Conservation (phyloP, 92 coral and sea anemone genomes). For the Siderastrea siderea region DNA sequence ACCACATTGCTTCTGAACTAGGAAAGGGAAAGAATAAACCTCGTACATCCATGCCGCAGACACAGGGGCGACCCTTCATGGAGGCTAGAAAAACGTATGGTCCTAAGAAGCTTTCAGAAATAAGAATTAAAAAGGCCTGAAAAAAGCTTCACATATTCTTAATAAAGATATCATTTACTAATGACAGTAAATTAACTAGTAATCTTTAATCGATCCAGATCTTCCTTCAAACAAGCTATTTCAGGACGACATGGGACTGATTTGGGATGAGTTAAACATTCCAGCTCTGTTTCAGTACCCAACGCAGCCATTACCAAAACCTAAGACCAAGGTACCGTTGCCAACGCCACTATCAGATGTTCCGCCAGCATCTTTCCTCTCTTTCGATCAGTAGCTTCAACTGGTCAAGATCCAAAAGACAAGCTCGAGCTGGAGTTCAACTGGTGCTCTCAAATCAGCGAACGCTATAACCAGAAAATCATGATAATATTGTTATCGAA, state of each 20-base stretch:
- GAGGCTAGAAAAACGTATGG: too few relatives aligned
- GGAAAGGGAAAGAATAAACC: too few relatives aligned
- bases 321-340: background rate
- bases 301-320: background rate
- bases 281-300: background rate
- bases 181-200: slow-evolving; percentile 13
- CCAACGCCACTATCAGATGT: background rate
- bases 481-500: slow-evolving; percentile 5
- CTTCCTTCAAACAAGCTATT: background rate
- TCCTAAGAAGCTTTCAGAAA: too few relatives aligned
- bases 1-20: too few relatives aligned
- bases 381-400: background rate
- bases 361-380: background rate
- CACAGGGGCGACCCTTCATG: too few relatives aligned
- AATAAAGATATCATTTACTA: slow-evolving; percentile 4
- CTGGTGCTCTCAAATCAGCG: background rate
- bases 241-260: background rate
- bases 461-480: background rate
- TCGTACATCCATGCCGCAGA: too few relatives aligned
- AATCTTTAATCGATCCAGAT: slow-evolving; percentile 9
- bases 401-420: slow-evolving; percentile 9
- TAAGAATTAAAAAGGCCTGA: background rate
- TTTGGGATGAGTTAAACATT: background rate
- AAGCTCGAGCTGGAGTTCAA: background rate
- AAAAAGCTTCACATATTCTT: too few relatives aligned